phyloP scores from a whole-genome alignment of 2,797 vertebrate species.

The Brachyalestes nurse region DNA sequence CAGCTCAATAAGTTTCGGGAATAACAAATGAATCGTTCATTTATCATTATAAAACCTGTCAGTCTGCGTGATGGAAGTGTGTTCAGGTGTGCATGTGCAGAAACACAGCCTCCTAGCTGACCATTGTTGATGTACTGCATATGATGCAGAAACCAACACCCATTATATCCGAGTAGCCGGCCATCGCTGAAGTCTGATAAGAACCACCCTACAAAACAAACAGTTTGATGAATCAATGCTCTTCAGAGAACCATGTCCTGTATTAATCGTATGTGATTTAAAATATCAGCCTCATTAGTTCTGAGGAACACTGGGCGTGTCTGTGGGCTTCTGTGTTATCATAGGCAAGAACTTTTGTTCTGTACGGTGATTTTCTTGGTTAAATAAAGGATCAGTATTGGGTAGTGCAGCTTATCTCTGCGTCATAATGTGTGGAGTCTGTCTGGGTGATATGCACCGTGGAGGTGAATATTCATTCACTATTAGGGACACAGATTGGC shows the following conservation, averaged over 20 bases:
- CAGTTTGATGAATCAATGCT: conserved; percentile 8
- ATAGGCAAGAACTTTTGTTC: conserved; percentile 16
- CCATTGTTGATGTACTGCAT: background rate
- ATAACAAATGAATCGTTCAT: background rate
- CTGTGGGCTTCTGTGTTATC: background rate
- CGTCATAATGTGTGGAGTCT: conserved; percentile 9
- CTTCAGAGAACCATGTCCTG: background rate
- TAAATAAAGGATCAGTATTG: conserved; percentile 18
- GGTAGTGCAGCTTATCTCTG: conserved; percentile 12
- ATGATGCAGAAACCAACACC: background rate
- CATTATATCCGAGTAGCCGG: conserved; percentile 1
- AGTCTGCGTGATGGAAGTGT: background rate
- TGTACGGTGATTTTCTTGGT: background rate
- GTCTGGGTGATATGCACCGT: conserved; percentile 16
- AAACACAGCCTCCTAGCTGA: background rate
- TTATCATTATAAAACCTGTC: background rate
- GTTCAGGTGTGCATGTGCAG: background rate
- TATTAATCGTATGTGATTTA: conserved; percentile 17
- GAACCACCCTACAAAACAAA: conserved; percentile 47
- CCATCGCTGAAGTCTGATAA: conserved; percentile 4
- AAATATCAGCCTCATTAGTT: conserved; percentile 12
- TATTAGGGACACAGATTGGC: conserved; percentile 4
- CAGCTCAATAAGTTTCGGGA: background rate
- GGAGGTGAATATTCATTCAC: conserved; percentile 23
- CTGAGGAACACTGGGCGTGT: background rate